Percentiles rank a stretch among this genome's conserved stretches.
phyloP scores from a whole-genome alignment of 2,113 vertebrate species.

The Puffinus mauretanicus region DNA sequence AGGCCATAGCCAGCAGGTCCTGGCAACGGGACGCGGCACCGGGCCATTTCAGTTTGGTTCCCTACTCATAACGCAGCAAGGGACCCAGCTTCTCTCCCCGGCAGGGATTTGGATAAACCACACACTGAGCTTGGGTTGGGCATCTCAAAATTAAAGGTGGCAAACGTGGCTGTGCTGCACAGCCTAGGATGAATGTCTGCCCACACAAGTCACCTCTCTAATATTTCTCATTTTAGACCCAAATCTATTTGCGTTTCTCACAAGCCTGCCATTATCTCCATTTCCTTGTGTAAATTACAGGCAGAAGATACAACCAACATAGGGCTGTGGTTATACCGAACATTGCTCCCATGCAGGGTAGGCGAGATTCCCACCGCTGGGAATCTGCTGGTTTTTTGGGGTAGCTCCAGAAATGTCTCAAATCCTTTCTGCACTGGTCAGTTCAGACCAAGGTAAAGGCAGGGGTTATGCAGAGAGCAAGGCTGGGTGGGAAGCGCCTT shows the following conservation, averaged over 20 bases:
- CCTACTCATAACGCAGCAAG: background rate
- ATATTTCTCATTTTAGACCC: background rate
- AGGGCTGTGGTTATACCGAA: background rate
- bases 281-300: background rate
- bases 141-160: background rate
- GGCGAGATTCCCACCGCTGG: background rate
- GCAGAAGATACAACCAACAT: background rate
- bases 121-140: background rate
- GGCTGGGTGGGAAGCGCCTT: background rate
- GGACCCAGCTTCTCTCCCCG: background rate
- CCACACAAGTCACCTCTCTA: background rate
- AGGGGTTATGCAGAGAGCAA: background rate
- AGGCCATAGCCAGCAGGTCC: background rate
- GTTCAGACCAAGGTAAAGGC: background rate
- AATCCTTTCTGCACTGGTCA: background rate
- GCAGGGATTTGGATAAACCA: background rate
- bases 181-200: background rate
- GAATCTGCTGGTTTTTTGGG: background rate
- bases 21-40: background rate
- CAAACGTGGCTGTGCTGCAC: background rate
- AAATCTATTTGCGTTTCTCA: background rate
- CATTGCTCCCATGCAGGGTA: background rate
- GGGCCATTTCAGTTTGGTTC: background rate
- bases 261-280: background rate
- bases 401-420: background rate